Evolutionary conservation across 2,888 invertebrate species (phyloP).

Genomic region (Tyria jacobaeae): DNA sequence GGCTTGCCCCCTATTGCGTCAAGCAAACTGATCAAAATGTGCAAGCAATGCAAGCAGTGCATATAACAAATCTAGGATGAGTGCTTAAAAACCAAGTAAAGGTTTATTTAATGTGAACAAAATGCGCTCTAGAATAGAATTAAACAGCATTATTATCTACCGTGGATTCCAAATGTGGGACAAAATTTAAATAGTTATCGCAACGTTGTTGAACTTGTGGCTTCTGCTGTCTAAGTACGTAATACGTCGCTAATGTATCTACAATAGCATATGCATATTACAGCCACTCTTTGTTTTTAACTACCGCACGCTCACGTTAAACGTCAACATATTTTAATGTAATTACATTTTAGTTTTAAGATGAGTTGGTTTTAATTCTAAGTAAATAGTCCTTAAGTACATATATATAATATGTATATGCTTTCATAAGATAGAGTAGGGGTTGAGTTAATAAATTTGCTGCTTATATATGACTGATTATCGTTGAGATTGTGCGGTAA

Average conservation of each 20-base stretch:
- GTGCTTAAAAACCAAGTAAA: neutral
- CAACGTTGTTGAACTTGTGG: constrained; percentile 41
- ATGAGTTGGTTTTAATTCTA: neutral
- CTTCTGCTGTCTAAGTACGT: constrained; percentile 35
- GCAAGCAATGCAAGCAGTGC: no score
- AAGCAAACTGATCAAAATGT: no score
- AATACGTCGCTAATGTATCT: constrained; percentile 44
- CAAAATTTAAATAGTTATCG: constrained; percentile 66
- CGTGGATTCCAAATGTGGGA: constrained; percentile 52
- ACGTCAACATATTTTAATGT: constrained; percentile 39
- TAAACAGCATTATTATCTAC: constrained; percentile 34
- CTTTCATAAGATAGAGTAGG: neutral
- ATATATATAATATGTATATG: neutral
- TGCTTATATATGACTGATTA: neutral
- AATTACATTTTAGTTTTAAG: neutral
- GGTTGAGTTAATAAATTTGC: neutral
- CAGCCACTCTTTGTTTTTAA: constrained; percentile 44
- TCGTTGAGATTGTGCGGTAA: neutral
- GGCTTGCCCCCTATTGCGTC: no score
- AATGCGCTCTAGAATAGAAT: constrained; percentile 26
- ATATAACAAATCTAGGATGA: no score
- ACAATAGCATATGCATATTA: constrained; percentile 51
- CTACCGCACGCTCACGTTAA: constrained; percentile 29
- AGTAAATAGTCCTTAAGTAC: neutral
- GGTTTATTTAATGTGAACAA: constrained; percentile 8